Base-by-base conservation (phyloP, 2,797 vertebrate species). In the Pseudochirops corinnae region DNA sequence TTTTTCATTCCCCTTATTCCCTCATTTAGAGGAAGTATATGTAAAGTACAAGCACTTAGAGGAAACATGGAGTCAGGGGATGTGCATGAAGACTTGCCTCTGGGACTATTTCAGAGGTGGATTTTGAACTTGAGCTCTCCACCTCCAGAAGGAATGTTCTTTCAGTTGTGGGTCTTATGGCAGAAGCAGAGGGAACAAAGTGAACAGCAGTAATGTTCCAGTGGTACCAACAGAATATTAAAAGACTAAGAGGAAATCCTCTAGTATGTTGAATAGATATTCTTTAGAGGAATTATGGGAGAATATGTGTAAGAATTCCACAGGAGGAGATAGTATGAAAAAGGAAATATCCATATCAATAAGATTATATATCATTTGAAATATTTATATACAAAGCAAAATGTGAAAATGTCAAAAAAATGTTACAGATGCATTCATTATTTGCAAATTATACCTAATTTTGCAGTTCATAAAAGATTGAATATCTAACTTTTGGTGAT, bases 1-100 rank as follows among this genome's bases (percentile, higher is more conserved):
- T 74, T 94, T 90, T n/a, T 55, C 56, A 87, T 57, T 56, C 18
- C 29, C 29, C 29, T 93, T 93, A 90, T 62, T 93, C 33, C n/a
- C 1, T 46, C 7, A 82, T 46, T 24, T 7, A 46, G 21, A 46
- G 74, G n/a, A 82, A 46, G 9, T 0, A 18, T 39, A 82, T 46
- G 2, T 24, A 39, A 7, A 82, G 39, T 46, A 82, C 2, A 82
- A 26, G n/a, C n/a, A 21, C 67, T 39, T 39, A 82, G 9, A 24
- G n/a, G 33, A 74, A 74, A 39, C n/a, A 21, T 74, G n/a, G 21
- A 82, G 21, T 82, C 39, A 39, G 74, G 16, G 39, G 18, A 74
- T n/a, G 18, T 74, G 4, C 39, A 4, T 74, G 5, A 74, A 39
- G 14, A 46, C 16, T 74, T 24, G 21, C 18, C 39, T 82, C 39